Percentiles rank a stretch among this genome's conserved stretches.
phyloP scores from a whole-genome alignment of 2,888 invertebrate species.

The Epinotia ramella region DNA sequence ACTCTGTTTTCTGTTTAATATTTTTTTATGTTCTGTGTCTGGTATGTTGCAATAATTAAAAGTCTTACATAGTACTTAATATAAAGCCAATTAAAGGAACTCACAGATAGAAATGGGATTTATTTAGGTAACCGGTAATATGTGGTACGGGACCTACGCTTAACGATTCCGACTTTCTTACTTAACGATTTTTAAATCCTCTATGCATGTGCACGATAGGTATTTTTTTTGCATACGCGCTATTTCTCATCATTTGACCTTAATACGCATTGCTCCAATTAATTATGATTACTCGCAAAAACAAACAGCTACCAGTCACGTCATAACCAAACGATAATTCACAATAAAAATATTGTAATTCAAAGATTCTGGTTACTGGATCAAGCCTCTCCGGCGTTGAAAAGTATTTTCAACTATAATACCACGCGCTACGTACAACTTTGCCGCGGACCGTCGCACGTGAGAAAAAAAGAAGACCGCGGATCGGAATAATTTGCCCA shows the following conservation, averaged over 20 bases:
- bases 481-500: slow-evolving; percentile 35
- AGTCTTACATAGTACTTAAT: too few species aligned
- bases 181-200: neutral
- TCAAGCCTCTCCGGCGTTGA: neutral
- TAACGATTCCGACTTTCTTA: neutral
- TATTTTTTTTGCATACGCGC: slow-evolving; percentile 1
- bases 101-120: too few species aligned
- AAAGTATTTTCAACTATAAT: slow-evolving; percentile 4
- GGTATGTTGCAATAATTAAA: too few species aligned
- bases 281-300: slow-evolving; percentile 13
- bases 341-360: slow-evolving; percentile 33
- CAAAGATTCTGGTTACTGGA: slow-evolving; percentile 20
- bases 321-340: slow-evolving; percentile 21
- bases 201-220: neutral
- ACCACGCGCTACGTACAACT: slow-evolving; percentile 5
- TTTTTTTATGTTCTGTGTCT: too few species aligned
- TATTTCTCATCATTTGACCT: slow-evolving; percentile 23
- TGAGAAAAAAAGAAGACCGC: slow-evolving; percentile 31
- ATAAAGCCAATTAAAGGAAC: too few species aligned
- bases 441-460: neutral
- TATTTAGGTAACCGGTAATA: neutral
- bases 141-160: neutral
- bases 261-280: slow-evolving; percentile 26
- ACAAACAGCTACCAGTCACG: slow-evolving; percentile 13
- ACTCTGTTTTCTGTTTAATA: too few species aligned